Evolutionary conservation across 2,888 invertebrate genomes (phyloP).

Genomic region (Ectemnius continuus): DNA sequence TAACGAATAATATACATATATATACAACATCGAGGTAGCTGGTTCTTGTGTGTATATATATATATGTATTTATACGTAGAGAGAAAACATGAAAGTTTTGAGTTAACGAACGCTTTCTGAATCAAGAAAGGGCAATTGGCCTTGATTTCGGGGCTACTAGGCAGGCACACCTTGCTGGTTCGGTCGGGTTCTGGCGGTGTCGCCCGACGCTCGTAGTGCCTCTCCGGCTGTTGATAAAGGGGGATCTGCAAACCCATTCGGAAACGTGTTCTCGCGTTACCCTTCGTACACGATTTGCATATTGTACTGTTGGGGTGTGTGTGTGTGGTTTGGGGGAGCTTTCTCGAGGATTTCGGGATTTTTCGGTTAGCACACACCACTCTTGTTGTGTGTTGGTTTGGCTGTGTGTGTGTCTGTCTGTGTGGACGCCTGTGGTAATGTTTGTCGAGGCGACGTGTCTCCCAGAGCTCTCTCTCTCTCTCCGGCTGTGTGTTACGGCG

Average conservation of each 20-base stretch:
- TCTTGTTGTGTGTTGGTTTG: background rate
- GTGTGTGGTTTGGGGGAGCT: conserved; percentile 29
- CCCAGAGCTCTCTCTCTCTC: too few relatives aligned
- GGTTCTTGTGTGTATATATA: conserved; percentile 50
- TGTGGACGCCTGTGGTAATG: too few relatives aligned
- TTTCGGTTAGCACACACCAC: background rate
- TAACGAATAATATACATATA: conserved; percentile 61
- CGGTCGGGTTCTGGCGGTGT: conserved; percentile 78
- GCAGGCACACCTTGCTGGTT: conserved; percentile 78
- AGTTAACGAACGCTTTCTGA: conserved; percentile 77
- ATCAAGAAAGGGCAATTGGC: conserved; percentile 76
- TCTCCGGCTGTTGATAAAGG: conserved; percentile 82
- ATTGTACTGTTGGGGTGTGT: conserved; percentile 33
- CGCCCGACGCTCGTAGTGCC: conserved; percentile 79
- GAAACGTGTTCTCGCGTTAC: conserved; percentile 76
- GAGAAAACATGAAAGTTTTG: conserved; percentile 76
- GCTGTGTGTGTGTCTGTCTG: too few relatives aligned
- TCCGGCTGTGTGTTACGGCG: too few relatives aligned
- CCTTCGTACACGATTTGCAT: conserved; percentile 71
- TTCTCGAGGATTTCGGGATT: background rate
- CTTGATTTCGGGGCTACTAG: conserved; percentile 76
- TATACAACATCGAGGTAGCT: conserved; percentile 42
- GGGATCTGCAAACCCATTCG: conserved; percentile 80
- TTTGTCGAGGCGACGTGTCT: too few relatives aligned
- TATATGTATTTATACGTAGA: conserved; percentile 62